These are phyloP conservation scores for Colossoma macropomum DNA, from an alignment of 2,113 vertebrate species.

Conservation along the genomic window DNA sequence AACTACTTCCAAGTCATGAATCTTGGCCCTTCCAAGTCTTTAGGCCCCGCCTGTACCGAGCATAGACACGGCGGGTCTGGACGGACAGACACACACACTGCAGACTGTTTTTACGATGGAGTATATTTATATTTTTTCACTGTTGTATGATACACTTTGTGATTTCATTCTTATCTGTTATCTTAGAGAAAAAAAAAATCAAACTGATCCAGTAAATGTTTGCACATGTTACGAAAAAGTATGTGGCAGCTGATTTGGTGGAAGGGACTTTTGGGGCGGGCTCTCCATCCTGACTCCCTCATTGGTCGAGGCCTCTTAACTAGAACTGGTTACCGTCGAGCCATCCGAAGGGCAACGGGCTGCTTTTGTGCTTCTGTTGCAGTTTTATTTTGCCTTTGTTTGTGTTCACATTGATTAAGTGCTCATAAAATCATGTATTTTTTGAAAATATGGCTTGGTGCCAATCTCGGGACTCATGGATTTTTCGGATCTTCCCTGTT, in stretches of 20 bases:
- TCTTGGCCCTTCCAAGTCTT: background rate
- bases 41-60: constrained; percentile 14
- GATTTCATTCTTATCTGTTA: constrained; percentile 69
- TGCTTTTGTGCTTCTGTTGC: background rate
- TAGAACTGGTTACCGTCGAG: constrained; percentile 5
- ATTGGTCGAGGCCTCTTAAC: constrained; percentile 38
- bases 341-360: constrained; percentile 22
- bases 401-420: constrained; percentile 3
- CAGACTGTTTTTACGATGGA: constrained; percentile 61
- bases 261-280: constrained; percentile 9
- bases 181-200: too few species aligned
- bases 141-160: constrained; percentile 64
- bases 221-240: constrained; percentile 91
- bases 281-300: constrained; percentile 33
- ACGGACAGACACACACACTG: constrained; percentile 27
- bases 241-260: constrained; percentile 88
- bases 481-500: background rate
- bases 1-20: constrained; percentile 46
- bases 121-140: constrained; percentile 77
- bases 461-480: constrained; percentile 6
- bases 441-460: constrained; percentile 2
- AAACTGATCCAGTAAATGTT: constrained; percentile 81
- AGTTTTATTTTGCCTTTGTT: background rate
- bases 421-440: background rate
- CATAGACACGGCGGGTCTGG: background rate